Percentiles rank a stretch among this genome's conserved stretches.
Evolutionary conservation across 1,140 invertebrate species (phyloP).

Genomic region (Luehdorfia chinensis): DNA sequence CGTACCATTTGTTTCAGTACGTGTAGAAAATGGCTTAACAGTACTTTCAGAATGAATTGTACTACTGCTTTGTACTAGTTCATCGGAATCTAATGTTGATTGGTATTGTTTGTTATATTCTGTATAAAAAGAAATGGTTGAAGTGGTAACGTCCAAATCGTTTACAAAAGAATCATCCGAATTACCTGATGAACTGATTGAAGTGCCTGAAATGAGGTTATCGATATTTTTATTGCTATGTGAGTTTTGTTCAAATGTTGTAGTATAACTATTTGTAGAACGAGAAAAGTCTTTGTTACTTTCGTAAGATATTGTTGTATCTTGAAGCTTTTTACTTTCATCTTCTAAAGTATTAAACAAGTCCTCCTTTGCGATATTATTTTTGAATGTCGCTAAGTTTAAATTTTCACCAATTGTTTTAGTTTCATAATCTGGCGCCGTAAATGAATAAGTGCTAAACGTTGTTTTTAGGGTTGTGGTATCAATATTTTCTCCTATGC

Average conservation of each 20-base stretch:
- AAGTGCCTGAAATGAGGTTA: too few species aligned
- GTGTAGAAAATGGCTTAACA: constrained; percentile 47
- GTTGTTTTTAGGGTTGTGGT: neutral
- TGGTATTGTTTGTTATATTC: constrained; percentile 22
- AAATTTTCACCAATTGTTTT: neutral
- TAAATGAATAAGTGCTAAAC: neutral
- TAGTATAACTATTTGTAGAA: neutral
- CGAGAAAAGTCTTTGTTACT: constrained; percentile 11
- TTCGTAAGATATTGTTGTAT: neutral
- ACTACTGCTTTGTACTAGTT: constrained; percentile 49
- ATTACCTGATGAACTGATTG: too few species aligned
- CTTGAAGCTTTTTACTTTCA: neutral
- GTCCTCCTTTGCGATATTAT: neutral
- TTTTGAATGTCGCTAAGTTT: neutral
- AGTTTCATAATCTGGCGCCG: neutral
- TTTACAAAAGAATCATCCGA: constrained; percentile 5
- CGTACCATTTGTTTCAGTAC: constrained; percentile 44
- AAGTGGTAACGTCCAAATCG: constrained; percentile 15
- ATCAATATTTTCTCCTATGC: neutral
- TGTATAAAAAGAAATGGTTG: constrained; percentile 5
- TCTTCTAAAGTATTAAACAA: neutral
- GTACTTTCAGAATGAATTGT: constrained; percentile 57
- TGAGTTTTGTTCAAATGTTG: neutral
- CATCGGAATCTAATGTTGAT: constrained; percentile 39
- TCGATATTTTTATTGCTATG: neutral